Conservation (phyloP, 2,113 vertebrate genomes). For the Psilopsiagon aymara region DNA sequence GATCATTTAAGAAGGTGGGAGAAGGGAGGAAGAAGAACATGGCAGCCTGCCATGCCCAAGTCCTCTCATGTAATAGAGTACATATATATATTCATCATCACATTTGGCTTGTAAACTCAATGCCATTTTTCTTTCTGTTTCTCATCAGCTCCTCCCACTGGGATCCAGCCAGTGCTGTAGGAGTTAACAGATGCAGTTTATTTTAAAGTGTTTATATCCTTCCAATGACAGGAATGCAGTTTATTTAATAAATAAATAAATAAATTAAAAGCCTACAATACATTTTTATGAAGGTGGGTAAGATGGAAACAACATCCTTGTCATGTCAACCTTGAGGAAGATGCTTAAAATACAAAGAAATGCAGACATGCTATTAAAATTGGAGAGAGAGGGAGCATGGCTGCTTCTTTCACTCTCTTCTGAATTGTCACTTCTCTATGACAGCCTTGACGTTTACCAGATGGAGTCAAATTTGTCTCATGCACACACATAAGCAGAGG, state of each 20-base stretch:
- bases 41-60: neutral
- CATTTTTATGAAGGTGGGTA: neutral
- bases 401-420: conserved; percentile 25
- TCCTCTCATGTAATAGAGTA: neutral
- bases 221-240: neutral
- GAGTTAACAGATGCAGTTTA: conserved; percentile 26
- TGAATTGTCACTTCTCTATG: conserved; percentile 36
- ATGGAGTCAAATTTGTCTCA: conserved; percentile 45
- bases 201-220: neutral
- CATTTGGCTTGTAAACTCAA: neutral
- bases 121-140: neutral
- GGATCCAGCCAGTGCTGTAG: neutral
- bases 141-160: neutral
- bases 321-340: neutral
- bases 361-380: neutral
- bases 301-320: neutral
- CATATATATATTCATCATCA: neutral
- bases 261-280: neutral
- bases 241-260: neutral
- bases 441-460: conserved; percentile 48
- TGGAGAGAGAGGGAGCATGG: neutral
- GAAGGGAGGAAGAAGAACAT: neutral
- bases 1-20: neutral
- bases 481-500: neutral
- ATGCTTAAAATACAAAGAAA: neutral